Evolutionary conservation across 2,113 vertebrate species (phyloP).

Genomic region (Ellobius talpinus): DNA sequence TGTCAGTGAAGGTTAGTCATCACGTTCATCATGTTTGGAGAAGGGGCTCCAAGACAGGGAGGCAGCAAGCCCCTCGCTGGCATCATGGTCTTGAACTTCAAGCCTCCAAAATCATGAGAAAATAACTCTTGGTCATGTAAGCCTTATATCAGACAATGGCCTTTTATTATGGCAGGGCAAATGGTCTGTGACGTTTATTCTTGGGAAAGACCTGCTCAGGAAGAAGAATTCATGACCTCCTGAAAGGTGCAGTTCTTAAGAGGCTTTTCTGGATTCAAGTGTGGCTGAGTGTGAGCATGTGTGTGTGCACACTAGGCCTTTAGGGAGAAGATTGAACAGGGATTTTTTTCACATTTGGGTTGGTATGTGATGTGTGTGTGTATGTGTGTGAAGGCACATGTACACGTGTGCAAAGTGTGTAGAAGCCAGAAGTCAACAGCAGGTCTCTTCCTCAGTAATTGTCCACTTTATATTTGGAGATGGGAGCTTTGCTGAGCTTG

Average conservation of each 20-base stretch:
- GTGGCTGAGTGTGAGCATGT: not conserved
- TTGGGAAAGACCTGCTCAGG: not conserved
- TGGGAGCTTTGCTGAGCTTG: not conserved
- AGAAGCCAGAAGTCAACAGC: not conserved
- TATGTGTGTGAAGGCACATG: not conserved
- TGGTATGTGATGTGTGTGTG: not conserved
- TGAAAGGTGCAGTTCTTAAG: not conserved
- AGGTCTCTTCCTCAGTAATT: not conserved
- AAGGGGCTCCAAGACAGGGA: not conserved
- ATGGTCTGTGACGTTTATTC: not conserved
- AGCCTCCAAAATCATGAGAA: conserved; percentile 3
- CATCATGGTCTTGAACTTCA: not conserved
- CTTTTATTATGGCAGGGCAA: not conserved
- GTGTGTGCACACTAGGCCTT: not conserved
- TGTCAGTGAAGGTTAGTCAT: not conserved
- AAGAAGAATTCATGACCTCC: not conserved
- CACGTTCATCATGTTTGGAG: not conserved
- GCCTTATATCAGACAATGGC: not conserved
- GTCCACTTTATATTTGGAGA: not conserved
- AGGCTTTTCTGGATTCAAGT: not conserved
- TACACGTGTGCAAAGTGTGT: not conserved
- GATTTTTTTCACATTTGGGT: not conserved
- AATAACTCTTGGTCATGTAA: not conserved
- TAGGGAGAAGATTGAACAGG: not conserved
- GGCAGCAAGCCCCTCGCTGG: not conserved